Evolutionary conservation across 2,797 vertebrate genomes (phyloP).

Genomic region (Eulemur albifrons): DNA sequence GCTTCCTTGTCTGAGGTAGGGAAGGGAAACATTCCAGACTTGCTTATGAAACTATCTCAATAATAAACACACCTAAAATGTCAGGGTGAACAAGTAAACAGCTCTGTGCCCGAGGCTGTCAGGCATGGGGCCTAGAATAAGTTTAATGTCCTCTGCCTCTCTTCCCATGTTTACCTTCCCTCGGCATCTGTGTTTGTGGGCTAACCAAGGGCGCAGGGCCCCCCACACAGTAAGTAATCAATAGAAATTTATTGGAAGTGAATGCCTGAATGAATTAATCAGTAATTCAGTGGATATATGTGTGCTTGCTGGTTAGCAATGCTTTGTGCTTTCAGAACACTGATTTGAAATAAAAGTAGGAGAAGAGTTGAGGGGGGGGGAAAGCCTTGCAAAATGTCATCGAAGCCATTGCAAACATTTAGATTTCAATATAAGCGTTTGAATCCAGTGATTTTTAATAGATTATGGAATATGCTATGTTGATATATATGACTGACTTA

Average conservation of each 20-base stretch:
- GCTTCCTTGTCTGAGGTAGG: background rate
- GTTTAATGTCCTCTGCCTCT: background rate
- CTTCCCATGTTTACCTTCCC: background rate
- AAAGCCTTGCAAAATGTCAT: background rate
- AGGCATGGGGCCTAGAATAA: background rate
- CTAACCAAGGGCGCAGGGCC: background rate
- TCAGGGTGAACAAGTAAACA: slow-evolving; percentile 26
- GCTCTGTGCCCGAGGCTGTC: background rate
- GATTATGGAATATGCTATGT: background rate
- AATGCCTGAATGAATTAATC: background rate
- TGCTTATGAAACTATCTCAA: slow-evolving; percentile 25
- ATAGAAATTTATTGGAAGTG: background rate
- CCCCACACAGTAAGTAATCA: background rate
- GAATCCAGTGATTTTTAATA: background rate
- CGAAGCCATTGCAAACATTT: background rate
- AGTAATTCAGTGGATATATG: background rate
- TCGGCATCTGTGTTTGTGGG: background rate
- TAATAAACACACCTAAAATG: slow-evolving; percentile 45
- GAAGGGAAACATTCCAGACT: background rate
- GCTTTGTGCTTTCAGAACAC: background rate
- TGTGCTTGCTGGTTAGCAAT: background rate
- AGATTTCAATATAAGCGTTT: background rate
- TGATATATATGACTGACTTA: background rate
- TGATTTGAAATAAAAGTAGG: background rate
- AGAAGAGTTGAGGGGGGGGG: background rate